Percentiles rank a stretch among this genome's conserved stretches.
These are phyloP conservation scores for Agapornis canus DNA, from an alignment of 2,797 vertebrate species.

Conservation along the genomic window DNA sequence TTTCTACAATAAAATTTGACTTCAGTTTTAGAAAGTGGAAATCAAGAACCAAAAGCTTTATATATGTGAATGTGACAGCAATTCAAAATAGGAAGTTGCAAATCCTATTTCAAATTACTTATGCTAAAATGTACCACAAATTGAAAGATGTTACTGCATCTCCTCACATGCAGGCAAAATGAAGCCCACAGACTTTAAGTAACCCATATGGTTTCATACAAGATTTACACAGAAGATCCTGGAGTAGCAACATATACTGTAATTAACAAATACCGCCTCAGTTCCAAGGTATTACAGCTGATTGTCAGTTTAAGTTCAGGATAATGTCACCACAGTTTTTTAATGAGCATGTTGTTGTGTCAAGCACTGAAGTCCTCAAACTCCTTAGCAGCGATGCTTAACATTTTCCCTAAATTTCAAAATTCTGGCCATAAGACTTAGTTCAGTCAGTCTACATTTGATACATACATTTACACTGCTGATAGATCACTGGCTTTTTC, in stretches of 20 bases:
- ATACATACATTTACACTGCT: background rate
- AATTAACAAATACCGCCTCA: background rate
- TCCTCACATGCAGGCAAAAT: background rate
- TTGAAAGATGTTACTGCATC: background rate
- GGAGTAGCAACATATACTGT: fast-evolving
- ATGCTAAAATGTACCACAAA: background rate
- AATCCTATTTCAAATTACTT: background rate
- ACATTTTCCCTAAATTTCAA: too few species aligned
- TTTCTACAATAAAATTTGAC: background rate
- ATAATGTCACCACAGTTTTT: background rate
- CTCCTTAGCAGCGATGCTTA: background rate
- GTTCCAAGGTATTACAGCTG: background rate
- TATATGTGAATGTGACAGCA: background rate
- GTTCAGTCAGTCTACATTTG: background rate
- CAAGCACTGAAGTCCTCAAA: background rate
- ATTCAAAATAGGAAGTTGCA: background rate
- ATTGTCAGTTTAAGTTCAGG: background rate
- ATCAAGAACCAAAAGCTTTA: background rate
- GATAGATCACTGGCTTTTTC: background rate
- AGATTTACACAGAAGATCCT: background rate
- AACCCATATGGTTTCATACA: background rate
- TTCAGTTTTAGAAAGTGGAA: background rate
- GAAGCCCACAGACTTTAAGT: background rate
- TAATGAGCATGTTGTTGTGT: background rate
- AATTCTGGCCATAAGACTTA: background rate